Conservation (phyloP, 2,888 invertebrate genomes). For the Matsumyia berberina region DNA sequence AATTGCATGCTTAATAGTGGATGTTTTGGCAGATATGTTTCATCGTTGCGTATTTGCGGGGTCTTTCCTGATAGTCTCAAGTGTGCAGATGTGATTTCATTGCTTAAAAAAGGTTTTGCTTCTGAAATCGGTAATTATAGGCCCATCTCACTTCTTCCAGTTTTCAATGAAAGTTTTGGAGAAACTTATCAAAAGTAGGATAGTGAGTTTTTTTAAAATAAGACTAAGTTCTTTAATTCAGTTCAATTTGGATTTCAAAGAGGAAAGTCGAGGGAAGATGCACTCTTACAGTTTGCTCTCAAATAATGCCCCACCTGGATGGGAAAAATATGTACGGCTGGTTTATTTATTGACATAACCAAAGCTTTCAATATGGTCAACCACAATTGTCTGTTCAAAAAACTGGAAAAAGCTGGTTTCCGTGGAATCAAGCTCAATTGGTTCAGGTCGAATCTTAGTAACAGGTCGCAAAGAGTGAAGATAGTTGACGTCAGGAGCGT, state of each 20-base stretch:
- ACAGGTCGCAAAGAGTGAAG: slow-evolving; percentile 17
- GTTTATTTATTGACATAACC: slow-evolving; percentile 15
- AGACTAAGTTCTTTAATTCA: slow-evolving; percentile 6
- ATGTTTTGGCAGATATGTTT: slow-evolving; percentile 10
- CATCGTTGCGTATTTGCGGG: slow-evolving; percentile 4
- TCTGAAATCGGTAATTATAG: slow-evolving; percentile 13
- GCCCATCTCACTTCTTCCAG: slow-evolving; percentile 5
- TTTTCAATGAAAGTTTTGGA: slow-evolving; percentile 24
- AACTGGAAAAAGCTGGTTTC: neutral
- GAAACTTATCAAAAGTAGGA: slow-evolving; percentile 12
- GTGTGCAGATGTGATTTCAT: slow-evolving; percentile 5
- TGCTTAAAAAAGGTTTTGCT: slow-evolving; percentile 22
- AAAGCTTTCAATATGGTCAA: slow-evolving; percentile 14
- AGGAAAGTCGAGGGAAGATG: neutral
- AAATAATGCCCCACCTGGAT: slow-evolving; percentile 22
- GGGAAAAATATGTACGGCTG: slow-evolving; percentile 13
- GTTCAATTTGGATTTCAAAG: slow-evolving; percentile 20
- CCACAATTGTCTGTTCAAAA: neutral
- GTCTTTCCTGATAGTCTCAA: slow-evolving; percentile 1
- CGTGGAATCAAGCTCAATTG: neutral
- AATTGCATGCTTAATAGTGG: slow-evolving; percentile 13
- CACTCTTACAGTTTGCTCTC: neutral
- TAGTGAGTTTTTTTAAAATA: slow-evolving; percentile 6
- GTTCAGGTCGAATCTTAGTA: neutral
- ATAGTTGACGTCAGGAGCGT: slow-evolving; percentile 10